These are phyloP conservation scores for Dicentrarchus labrax DNA, from an alignment of 2,113 vertebrate species.

Conservation along the genomic window DNA sequence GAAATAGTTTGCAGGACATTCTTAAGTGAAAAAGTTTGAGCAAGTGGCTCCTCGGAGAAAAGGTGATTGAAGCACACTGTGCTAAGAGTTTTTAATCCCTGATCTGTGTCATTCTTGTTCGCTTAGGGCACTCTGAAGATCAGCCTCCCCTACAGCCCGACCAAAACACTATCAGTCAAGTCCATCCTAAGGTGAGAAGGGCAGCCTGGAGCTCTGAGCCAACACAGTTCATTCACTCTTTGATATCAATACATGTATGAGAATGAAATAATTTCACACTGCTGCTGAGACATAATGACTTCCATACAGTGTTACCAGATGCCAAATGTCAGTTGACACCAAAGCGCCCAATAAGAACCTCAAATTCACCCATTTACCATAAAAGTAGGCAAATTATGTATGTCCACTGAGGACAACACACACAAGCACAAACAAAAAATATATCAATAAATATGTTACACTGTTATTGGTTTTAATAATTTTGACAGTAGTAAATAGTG, in stretches of 20 bases:
- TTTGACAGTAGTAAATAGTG: neutral
- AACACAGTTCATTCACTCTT: conserved; percentile 3
- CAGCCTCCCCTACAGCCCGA: conserved; percentile 98
- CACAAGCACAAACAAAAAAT: too few relatives aligned
- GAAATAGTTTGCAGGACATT: neutral
- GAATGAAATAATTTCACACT: neutral
- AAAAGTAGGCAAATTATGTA: neutral
- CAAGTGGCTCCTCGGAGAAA: neutral
- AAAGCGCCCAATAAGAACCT: neutral
- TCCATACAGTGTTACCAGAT: neutral
- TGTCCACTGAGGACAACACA: too few relatives aligned
- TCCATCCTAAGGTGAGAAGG: conserved; percentile 96
- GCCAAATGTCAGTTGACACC: neutral
- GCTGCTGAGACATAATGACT: neutral
- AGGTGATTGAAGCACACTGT: neutral
- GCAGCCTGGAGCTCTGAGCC: neutral
- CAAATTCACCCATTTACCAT: neutral
- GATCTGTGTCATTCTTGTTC: conserved; percentile 59
- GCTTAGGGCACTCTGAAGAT: conserved; percentile 97
- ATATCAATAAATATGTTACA: too few relatives aligned
- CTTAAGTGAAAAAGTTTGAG: neutral
- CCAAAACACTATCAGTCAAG: conserved; percentile 98
- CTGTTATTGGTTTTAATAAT: too few relatives aligned
- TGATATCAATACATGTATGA: neutral
- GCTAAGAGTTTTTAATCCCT: conserved; percentile 19